Base-by-base conservation (phyloP, 2,113 vertebrate genomes). In the Microtus oregoni region DNA sequence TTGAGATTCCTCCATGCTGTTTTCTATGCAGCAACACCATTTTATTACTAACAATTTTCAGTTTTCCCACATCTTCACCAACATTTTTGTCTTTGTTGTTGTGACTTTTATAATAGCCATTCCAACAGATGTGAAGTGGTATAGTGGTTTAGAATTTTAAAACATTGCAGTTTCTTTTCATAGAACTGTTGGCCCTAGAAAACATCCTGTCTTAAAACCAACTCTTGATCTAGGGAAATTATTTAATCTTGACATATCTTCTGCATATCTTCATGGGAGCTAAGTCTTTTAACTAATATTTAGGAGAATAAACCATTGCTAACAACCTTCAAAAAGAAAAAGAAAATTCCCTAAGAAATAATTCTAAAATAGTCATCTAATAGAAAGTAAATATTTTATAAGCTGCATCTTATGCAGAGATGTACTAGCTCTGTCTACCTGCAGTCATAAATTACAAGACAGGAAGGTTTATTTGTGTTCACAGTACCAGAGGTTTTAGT, bases 281-380 rank as follows among this genome's bases (percentile, higher is more conserved):
- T 86, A 78, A 70, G 72, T 86, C 14, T 19, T 26, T 20, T 35
- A 77, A 6, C 38, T 63, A 63, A 9, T 52, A 89, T 73, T 50
- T 32, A 81, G 81, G 79, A 85, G 68, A 38, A 81, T 22, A 95
- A 89, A 72, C 58, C n/a, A 76, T 47, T 85, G 91, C 38, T 72
- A 86, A 79, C 3, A 78, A 32, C 19, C 32, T 44, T 81, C 24
- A 61, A 78, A 63, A 79, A 72, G 72, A 61, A 78, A 63, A 79
- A 72, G 72, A 78, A 91, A 78, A 79, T n/a, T 77, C 24, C 41
- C 58, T 86, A 86, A 82, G 89, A 86, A 73, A 28, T 89, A 73
- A 44, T 86, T 44, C 41, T 85, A 92, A 70, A 93, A 78, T 90
- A 9, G 73, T 58, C 15, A 92, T 68, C 24, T 28, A 63, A 7